phyloP scores from a whole-genome alignment of 92 coral and sea anemone species.

The Virgularia gustaviana region DNA sequence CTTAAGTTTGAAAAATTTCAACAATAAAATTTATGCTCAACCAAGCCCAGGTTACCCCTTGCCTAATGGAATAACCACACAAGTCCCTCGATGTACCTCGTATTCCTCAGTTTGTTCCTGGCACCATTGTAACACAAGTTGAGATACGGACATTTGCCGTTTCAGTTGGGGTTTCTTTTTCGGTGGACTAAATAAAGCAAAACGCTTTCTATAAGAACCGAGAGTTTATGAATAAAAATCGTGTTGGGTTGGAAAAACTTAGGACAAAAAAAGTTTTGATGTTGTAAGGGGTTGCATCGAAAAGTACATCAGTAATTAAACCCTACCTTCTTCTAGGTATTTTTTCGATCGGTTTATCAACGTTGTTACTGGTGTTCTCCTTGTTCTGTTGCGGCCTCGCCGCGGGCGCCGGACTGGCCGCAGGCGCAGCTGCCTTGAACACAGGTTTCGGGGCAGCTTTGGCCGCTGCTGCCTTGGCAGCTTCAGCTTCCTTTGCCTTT shows the following conservation, averaged over 20 bases:
- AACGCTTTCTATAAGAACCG: too few species aligned
- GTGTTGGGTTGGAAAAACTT: too few species aligned
- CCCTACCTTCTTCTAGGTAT: conserved; percentile 38
- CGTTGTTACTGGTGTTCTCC: conserved; percentile 20
- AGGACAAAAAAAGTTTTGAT: too few species aligned
- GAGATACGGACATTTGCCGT: conserved; percentile 97
- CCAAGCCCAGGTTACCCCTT: neutral
- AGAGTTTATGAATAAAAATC: too few species aligned
- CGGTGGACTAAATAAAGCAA: conserved; percentile 70
- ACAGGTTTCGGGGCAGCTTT: conserved; percentile 62
- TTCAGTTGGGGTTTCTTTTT: conserved; percentile 94
- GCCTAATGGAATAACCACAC: too few species aligned
- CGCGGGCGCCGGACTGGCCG: conserved; percentile 44
- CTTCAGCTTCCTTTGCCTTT: conserved; percentile 60
- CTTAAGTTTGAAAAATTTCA: neutral
- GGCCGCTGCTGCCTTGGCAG: conserved; percentile 34
- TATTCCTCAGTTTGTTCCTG: conserved; percentile 86
- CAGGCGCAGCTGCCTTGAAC: conserved; percentile 57
- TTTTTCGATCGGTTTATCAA: conserved; percentile 26
- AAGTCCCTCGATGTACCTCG: conserved; percentile 45
- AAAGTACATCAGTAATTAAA: too few species aligned
- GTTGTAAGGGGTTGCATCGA: too few species aligned
- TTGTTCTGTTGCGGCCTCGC: conserved; percentile 4
- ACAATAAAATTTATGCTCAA: neutral
- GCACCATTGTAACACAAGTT: conserved; percentile 91